Percentiles rank a stretch among this genome's conserved stretches.
These are phyloP conservation scores for Alaudala cheleensis DNA, from an alignment of 2,113 vertebrate species.

Conservation along the genomic window DNA sequence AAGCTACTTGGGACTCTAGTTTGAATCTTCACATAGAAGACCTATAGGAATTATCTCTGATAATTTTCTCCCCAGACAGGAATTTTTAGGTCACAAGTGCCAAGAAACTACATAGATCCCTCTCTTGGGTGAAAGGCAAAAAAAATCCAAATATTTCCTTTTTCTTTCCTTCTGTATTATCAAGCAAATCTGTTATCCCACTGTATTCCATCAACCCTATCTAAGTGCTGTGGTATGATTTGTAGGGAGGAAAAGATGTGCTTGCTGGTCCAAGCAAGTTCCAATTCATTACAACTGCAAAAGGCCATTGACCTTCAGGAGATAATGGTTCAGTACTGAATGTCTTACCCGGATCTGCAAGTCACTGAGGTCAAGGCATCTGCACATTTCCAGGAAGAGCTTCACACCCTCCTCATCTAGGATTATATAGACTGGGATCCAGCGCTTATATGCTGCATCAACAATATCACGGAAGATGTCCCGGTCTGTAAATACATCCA, in stretches of 20 bases:
- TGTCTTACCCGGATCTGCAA: slow-evolving; percentile 83
- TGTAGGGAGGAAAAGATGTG: background rate
- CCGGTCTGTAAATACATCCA: slow-evolving; percentile 91
- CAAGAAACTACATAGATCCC: background rate
- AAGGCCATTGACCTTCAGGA: background rate
- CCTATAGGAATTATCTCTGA: background rate
- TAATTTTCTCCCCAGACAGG: background rate
- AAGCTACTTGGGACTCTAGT: background rate
- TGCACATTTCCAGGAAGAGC: slow-evolving; percentile 92
- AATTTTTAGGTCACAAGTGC: background rate
- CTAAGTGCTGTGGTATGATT: background rate
- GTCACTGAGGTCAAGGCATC: slow-evolving; percentile 76
- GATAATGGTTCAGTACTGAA: background rate
- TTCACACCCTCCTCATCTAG: slow-evolving; percentile 80
- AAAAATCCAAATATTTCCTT: background rate
- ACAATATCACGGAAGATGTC: slow-evolving; percentile 92
- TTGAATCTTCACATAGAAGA: background rate
- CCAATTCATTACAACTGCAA: background rate
- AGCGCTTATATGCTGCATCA: slow-evolving; percentile 83
- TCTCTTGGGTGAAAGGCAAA: background rate
- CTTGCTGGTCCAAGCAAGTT: background rate
- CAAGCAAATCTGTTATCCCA: background rate
- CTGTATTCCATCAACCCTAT: background rate
- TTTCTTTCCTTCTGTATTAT: background rate
- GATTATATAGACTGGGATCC: slow-evolving; percentile 88